phyloP scores from a whole-genome alignment of 2,888 invertebrate genomes.

The Yponomeuta evonymella region DNA sequence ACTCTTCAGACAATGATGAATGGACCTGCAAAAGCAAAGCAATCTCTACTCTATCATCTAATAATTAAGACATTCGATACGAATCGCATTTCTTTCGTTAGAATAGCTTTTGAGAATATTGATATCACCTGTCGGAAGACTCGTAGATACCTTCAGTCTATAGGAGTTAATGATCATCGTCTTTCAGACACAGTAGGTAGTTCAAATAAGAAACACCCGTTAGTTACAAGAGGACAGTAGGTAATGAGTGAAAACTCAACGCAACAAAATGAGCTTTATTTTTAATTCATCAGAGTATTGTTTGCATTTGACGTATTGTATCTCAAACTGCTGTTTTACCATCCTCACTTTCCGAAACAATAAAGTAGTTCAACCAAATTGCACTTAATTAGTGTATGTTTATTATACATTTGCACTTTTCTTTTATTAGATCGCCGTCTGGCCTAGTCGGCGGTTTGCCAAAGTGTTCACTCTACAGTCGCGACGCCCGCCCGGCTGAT shows the following conservation, averaged over 20 bases:
- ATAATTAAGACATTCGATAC: neutral
- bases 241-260: neutral
- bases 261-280: neutral
- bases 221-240: neutral
- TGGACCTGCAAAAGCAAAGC: neutral
- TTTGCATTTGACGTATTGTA: too few relatives aligned
- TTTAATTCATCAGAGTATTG: too few relatives aligned
- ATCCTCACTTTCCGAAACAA: too few relatives aligned
- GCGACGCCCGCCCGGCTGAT: constrained; percentile 37
- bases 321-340: too few relatives aligned
- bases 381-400: too few relatives aligned
- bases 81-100: neutral
- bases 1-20: neutral
- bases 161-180: neutral
- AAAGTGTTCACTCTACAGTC: constrained; percentile 11
- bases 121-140: neutral
- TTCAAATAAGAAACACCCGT: neutral
- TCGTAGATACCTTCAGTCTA: neutral
- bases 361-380: too few relatives aligned
- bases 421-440: constrained; percentile 2
- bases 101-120: neutral
- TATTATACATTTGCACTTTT: neutral
- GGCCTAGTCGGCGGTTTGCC: constrained; percentile 10
- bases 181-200: neutral
- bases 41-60: neutral